phyloP scores from a whole-genome alignment of 2,797 vertebrate genomes.

The Psittacula derbiana region DNA sequence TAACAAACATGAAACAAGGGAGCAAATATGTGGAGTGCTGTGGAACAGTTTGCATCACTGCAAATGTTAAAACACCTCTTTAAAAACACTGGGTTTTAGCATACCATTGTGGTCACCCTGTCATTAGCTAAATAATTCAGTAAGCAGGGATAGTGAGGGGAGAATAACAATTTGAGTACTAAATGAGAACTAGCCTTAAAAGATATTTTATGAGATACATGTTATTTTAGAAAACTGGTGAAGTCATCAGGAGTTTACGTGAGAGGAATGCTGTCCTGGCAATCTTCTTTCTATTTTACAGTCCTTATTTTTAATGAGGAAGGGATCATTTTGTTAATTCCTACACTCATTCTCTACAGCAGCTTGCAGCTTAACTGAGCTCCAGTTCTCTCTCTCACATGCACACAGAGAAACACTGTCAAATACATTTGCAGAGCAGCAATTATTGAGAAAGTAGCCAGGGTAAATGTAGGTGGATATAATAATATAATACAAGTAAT shows the following conservation, averaged over 20 bases:
- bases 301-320: slow-evolving; percentile 13
- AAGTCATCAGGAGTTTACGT: neutral
- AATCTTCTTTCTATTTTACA: neutral
- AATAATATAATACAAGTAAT: slow-evolving; percentile 60
- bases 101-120: neutral
- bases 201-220: neutral
- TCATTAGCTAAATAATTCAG: slow-evolving; percentile 35
- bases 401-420: neutral
- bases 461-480: slow-evolving; percentile 21
- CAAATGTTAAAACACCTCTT: neutral
- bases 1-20: neutral
- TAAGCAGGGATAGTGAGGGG: neutral
- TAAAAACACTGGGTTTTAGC: neutral
- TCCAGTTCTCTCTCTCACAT: neutral
- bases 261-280: neutral
- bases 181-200: neutral
- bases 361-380: neutral
- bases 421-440: slow-evolving; percentile 10
- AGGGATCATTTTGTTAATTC: slow-evolving; percentile 28
- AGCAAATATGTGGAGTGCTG: neutral
- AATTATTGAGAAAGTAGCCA: slow-evolving; percentile 29
- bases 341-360: neutral
- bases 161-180: neutral
- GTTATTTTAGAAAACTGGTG: slow-evolving; percentile 2
- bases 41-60: neutral